Evolutionary conservation across 1,140 invertebrate genomes (phyloP).

Genomic region (Drosophila varians): DNA sequence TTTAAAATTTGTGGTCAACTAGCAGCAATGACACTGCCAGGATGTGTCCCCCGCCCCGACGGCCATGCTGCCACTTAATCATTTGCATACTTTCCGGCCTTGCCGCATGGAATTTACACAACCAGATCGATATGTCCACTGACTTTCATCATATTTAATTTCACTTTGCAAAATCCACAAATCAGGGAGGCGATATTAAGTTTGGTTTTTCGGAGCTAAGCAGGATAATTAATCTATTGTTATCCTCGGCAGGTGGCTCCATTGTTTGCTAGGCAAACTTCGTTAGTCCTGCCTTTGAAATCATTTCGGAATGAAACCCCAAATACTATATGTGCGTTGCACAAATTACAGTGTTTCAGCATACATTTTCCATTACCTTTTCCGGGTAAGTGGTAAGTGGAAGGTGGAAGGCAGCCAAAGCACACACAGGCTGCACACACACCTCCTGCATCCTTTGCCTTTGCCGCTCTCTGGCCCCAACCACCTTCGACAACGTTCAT

Average conservation of each 20-base stretch:
- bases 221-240: conserved; percentile 9
- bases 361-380: conserved; percentile 26
- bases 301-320: conserved; percentile 30
- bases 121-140: conserved; percentile 14
- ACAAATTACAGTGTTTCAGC: conserved; percentile 21
- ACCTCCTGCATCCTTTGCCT: conserved; percentile 1
- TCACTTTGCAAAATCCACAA: background rate
- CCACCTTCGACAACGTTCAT: conserved; percentile 24
- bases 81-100: conserved; percentile 58
- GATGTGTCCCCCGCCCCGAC: background rate
- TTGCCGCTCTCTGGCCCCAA: background rate
- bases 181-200: background rate
- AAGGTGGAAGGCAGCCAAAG: background rate
- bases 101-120: conserved; percentile 6
- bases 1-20: conserved; percentile 63
- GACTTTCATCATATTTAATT: background rate
- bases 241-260: background rate
- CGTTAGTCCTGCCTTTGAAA: conserved; percentile 38
- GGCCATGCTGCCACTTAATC: conserved; percentile 60
- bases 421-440: background rate
- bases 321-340: conserved; percentile 29
- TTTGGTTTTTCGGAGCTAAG: background rate
- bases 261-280: conserved; percentile 37
- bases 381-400: background rate
- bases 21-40: conserved; percentile 7